Evolutionary conservation across 1,140 invertebrate species (phyloP), one percentile per base, ranked within the genome.

Genomic region (Drosophila kikkawai): DNA sequence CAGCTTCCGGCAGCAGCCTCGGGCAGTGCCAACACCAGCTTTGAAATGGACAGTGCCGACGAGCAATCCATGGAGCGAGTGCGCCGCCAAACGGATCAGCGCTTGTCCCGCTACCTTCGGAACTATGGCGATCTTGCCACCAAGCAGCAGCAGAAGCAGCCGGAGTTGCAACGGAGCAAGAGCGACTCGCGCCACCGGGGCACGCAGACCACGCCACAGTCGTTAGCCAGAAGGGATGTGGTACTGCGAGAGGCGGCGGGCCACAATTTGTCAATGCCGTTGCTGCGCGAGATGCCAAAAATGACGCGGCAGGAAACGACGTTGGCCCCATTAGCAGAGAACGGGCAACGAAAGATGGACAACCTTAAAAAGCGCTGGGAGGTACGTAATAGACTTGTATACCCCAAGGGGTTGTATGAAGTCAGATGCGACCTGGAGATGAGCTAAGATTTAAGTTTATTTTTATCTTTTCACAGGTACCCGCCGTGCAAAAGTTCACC

Each of bases 261-360:
- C 8, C 82, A 86, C 17, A 92, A 91, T 82, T 65, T 92, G 4
- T 92, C 91, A 4, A 91, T 92, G 90, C 91, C 91, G 8, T 47
- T 92, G n/a, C 48, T 92, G 26, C 82, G 88, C 11, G 91, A 92
- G 71, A 92, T 92, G 88, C 91, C 91, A 6, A 92, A 91, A 71
- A 92, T 92, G 82, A 92, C 91, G 15, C 80, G 91, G 5, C 83
- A 66, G 44, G 88, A 92, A 29, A 71, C 83, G 17, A 75, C 83
- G 22, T 55, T 34, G 4, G 42, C 53, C 2, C 34, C 64, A 7
- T 22, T 58, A 19, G n/a, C 57, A 2, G 64, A 58, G 13, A 76
- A 41, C 63, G 68, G 70, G 13, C 63, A 75, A 44, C 68, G 68
- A 0, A 79, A 71, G 64, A 91, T 82, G 4, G 82, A 92, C 44